Evolutionary conservation across 37 sponge, comb jelly and placozoan genomes (phyloP).

Genomic region (Beroe ovata): DNA sequence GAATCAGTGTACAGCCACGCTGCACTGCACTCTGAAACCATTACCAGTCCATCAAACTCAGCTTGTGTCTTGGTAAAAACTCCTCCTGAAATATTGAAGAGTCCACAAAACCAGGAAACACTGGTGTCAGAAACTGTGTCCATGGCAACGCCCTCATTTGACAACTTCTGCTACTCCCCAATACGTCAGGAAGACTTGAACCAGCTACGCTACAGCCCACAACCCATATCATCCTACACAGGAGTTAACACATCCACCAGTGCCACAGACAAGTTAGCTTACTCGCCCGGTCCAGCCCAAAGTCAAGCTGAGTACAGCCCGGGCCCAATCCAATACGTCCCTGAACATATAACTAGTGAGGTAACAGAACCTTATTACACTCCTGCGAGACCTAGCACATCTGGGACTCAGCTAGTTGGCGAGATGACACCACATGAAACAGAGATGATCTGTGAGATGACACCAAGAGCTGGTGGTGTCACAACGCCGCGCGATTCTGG

Average conservation of each 20-base stretch:
- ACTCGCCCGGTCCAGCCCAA: neutral
- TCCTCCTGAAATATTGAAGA: neutral
- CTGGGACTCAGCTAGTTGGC: neutral
- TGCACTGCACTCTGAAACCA: neutral
- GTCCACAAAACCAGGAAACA: conserved; percentile 1
- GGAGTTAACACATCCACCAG: neutral
- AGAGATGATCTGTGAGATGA: conserved; percentile 25
- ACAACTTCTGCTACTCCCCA: conserved; percentile 42
- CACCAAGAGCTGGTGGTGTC: neutral
- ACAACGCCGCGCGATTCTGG: neutral
- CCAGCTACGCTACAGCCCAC: neutral
- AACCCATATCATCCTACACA: neutral
- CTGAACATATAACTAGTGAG: neutral
- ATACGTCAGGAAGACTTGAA: neutral
- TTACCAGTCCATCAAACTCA: conserved; percentile 13
- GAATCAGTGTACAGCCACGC: conserved; percentile 11
- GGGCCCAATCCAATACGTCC: conserved; percentile 6
- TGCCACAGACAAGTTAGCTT: neutral
- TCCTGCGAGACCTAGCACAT: neutral
- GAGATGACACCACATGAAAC: conserved; percentile 46
- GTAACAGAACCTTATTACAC: neutral
- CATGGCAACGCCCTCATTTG: conserved; percentile 9
- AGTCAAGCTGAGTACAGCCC: conserved; percentile 32
- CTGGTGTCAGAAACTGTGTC: conserved; percentile 39
- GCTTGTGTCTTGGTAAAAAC: neutral